A percentile compares a stretch with the other conserved stretches of the same genome.
Conservation (phyloP, 2,888 invertebrate genomes). For the Sinohyriopsis cumingii region DNA sequence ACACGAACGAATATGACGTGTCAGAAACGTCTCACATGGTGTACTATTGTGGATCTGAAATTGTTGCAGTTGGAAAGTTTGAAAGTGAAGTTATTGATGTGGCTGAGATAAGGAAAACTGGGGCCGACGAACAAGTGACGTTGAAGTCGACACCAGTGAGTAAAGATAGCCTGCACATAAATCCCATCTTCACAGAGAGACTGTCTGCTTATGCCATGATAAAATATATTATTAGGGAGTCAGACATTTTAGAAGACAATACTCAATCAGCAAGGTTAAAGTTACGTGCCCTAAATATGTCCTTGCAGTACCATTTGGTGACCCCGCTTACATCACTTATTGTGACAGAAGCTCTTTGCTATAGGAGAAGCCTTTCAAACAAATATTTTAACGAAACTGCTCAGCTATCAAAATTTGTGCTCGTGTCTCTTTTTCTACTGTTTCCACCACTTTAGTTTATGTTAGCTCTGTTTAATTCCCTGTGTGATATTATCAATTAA, state of each 20-base stretch:
- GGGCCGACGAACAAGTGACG: not conserved
- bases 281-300: conserved; percentile 74
- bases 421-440: too few species aligned
- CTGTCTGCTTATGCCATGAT: conserved; percentile 82
- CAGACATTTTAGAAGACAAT: conserved; percentile 27
- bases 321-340: conserved; percentile 81
- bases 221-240: conserved; percentile 78
- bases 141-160: conserved; percentile 10
- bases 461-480: too few species aligned
- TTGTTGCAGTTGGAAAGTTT: conserved; percentile 77
- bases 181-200: conserved; percentile 72
- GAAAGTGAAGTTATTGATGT: conserved; percentile 3
- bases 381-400: too few species aligned
- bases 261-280: conserved; percentile 5
- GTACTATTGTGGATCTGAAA: conserved; percentile 79
- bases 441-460: too few species aligned
- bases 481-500: too few species aligned
- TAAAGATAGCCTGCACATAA: not conserved
- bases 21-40: conserved; percentile 74
- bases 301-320: conserved; percentile 80
- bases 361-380: too few species aligned
- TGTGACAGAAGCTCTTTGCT: conserved; percentile 66
- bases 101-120: conserved; percentile 10
- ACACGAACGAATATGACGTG: conserved; percentile 51
- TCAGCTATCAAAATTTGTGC: too few species aligned